Evolutionary conservation across 2,888 invertebrate species (phyloP), one percentile per base, ranked within the genome.

Genomic region (Nasonia oneida): DNA sequence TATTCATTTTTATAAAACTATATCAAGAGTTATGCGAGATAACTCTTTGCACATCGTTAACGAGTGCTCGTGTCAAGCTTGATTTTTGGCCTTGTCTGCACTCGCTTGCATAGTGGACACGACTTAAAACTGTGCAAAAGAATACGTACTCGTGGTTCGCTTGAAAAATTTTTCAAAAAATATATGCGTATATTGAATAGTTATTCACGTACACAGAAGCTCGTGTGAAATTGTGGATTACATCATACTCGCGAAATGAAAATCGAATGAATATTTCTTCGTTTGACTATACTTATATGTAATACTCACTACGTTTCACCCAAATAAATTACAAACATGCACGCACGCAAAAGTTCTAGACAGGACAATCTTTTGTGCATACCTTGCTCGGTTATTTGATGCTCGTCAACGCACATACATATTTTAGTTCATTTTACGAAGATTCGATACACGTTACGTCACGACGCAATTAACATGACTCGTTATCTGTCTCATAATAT

Each of bases 271-370:
- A 12, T 37, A 57, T 64, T 64, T 75, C 14, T 81, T 78, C 75
- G 15, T 14, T 71, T 86, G 4, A 70, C 70, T 75, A 42, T 39
- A 39, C 6, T 39, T 39, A 39, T 47, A 61, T 47, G 71, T n/a
- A 61, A 75, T 12, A 18, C 42, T 76, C n/a, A 42, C 6, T 71
- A 71, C 70, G 71, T 47, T 79, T 53, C 57, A n/a, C 15, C 57
- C 33, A 79, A 67, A 57, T 79, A 78, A 85, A 73, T 85, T 79
- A 78, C 33, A 79, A 33, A 37, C 70, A 82, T 73, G 39, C 67
- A 15, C 61, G 37, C 61, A 83, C 78, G 53, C 39, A 75, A 23
- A 57, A 80, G 18, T 67, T 75, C 53, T 64, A 67, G 75, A 75
- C 79, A 12, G 57, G 64, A 67, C 15, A 3, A 78, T 53, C n/a